Base-by-base conservation (phyloP, 1,140 invertebrate genomes). In the Heliconius hermathena region DNA sequence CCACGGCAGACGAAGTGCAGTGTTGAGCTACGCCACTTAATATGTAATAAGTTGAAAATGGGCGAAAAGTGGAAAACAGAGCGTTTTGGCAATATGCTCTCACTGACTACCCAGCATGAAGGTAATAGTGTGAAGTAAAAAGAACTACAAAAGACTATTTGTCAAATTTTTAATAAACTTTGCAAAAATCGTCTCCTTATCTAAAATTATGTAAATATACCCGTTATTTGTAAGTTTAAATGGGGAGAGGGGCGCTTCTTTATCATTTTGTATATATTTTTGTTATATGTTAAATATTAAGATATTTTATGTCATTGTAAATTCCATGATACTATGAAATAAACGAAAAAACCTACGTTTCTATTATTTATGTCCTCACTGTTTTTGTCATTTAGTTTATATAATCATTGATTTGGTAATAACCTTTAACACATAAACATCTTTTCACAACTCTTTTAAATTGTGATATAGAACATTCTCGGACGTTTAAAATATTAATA, bases 231-330 rank as follows among this genome's bases (percentile, higher is more conserved):
- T 66, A 66, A 66, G 26, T 60, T 26, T 8, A 60, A 3, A 29
- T 29, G 60, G 60, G 54, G 54, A 22, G 20, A 60, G n/a, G 54
- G 54, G 54, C 54, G n/a, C 54, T 60, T 66, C 26, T 16, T 66
- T 66, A 29, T 66, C 1, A 16, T 66, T 66, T 66, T 66, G 60
- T 66, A 66, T 16, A 66, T 66, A 29, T 0, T 66, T 74, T 79
- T 79, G 60, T 75, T 74, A 79, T 71, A 71, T 71, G 73, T 79
- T 54, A 57, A 75, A 54, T 71, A 13, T 73, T 79, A 79, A 71
- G 66, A 33, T 41, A 74, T 74, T 11, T 8, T 54, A 66, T 75
- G 73, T 74, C 57, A 74, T 66, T 78, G 72, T 78, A 78, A 78
- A 78, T 46, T 78, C 8, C 41, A 66, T 79, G 73, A 54, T 75